phyloP scores from a whole-genome alignment of 2,888 invertebrate species.

The Idaea aversata region DNA sequence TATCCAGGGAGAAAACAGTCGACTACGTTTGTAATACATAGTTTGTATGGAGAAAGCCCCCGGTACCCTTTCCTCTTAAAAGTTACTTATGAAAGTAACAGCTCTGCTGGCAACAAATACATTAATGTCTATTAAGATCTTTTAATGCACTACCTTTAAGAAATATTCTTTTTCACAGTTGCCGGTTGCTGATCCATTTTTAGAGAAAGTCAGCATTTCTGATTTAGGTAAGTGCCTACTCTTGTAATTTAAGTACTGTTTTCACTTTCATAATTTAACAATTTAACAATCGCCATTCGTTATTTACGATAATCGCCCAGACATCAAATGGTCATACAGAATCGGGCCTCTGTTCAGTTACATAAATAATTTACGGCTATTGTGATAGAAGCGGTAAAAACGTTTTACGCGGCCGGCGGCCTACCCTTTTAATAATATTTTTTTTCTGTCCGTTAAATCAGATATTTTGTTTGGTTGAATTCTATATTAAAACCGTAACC shows the following conservation, averaged over 20 bases:
- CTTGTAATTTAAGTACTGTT: neutral
- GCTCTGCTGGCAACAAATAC: no score
- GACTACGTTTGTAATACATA: no score
- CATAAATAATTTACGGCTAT: neutral
- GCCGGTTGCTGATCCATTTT: conserved; percentile 94
- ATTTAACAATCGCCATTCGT: neutral
- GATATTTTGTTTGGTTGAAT: neutral
- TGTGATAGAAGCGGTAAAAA: neutral
- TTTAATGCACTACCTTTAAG: no score
- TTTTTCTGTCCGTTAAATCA: neutral
- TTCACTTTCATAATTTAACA: neutral
- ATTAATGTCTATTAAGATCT: no score
- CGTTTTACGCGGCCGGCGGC: neutral
- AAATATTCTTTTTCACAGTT: conserved; percentile 83
- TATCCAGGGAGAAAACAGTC: no score
- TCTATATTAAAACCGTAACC: neutral
- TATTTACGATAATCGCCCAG: neutral
- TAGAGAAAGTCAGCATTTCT: conserved; percentile 86
- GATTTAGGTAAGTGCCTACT: conserved; percentile 62
- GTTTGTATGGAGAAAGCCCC: no score
- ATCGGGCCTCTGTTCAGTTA: neutral
- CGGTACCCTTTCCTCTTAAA: no score
- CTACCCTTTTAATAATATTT: neutral
- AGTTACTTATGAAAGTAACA: no score
- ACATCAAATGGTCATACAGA: neutral